Evolutionary conservation across 2,888 invertebrate genomes (phyloP).

Genomic region (Epistrophella euchroma): DNA sequence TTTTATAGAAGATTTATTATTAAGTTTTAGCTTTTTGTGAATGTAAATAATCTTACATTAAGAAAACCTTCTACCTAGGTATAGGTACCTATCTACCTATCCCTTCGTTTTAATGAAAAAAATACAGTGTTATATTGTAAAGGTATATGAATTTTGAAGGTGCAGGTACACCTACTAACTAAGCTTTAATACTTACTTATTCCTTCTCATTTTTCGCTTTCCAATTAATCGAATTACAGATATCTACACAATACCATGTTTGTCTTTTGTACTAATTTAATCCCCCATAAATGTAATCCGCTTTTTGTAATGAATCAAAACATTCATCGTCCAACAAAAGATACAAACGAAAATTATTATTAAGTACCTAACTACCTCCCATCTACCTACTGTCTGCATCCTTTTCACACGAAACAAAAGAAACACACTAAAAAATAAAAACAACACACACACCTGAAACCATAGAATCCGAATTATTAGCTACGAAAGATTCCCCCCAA

Average conservation of each 20-base stretch:
- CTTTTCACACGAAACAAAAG: neutral
- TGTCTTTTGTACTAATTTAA: slow-evolving; percentile 12
- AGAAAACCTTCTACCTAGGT: too few relatives aligned
- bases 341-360: neutral
- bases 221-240: neutral
- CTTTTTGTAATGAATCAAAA: slow-evolving; percentile 27
- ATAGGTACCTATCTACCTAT: too few relatives aligned
- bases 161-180: too few relatives aligned
- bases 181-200: neutral
- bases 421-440: neutral
- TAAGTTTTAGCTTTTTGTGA: too few relatives aligned
- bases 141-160: too few relatives aligned
- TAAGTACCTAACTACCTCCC: neutral
- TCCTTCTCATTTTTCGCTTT: neutral
- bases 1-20: too few relatives aligned
- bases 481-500: slow-evolving; percentile 28
- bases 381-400: neutral
- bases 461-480: slow-evolving; percentile 53
- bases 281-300: slow-evolving; percentile 2
- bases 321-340: neutral
- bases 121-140: too few relatives aligned
- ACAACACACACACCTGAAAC: slow-evolving; percentile 13
- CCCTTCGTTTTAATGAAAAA: too few relatives aligned
- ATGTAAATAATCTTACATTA: too few relatives aligned
- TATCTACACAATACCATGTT: neutral